Evolutionary conservation across 92 coral and sea anemone genomes (phyloP).

Genomic region (Phenganax subtilis): DNA sequence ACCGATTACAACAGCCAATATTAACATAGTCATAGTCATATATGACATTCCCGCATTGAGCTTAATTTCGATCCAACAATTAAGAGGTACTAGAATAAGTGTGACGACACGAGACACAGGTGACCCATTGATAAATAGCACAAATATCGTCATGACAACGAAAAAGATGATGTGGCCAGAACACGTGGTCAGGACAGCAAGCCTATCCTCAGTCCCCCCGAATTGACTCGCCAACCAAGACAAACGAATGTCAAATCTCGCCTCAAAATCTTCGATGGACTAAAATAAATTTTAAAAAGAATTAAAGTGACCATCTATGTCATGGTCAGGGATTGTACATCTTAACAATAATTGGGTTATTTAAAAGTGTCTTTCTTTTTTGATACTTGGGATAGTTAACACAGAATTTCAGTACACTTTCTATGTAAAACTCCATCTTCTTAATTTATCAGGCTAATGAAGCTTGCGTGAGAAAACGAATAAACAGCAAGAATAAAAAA

Average conservation of each 20-base stretch:
- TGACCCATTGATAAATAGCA: slow-evolving; percentile 89
- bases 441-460: too few relatives aligned
- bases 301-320: too few relatives aligned
- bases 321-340: too few relatives aligned
- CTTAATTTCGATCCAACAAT: slow-evolving; percentile 82
- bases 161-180: slow-evolving; percentile 72
- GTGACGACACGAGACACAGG: slow-evolving; percentile 73
- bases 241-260: slow-evolving; percentile 65
- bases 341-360: too few relatives aligned
- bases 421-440: too few relatives aligned
- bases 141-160: slow-evolving; percentile 70
- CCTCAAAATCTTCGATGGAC: slow-evolving; percentile 77
- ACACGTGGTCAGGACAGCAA: slow-evolving; percentile 62
- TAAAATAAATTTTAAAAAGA: slow-evolving; percentile 15
- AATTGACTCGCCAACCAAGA: slow-evolving; percentile 80
- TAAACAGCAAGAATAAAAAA: too few relatives aligned
- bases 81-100: slow-evolving; percentile 69
- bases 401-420: too few relatives aligned
- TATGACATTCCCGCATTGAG: slow-evolving; percentile 63
- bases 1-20: slow-evolving; percentile 67
- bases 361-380: too few relatives aligned
- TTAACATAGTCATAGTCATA: slow-evolving; percentile 62
- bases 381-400: too few relatives aligned
- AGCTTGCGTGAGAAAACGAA: too few relatives aligned
- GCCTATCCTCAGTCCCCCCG: slow-evolving; percentile 93